phyloP scores from a whole-genome alignment of 2,113 vertebrate species.

The Bathybates hornii region DNA sequence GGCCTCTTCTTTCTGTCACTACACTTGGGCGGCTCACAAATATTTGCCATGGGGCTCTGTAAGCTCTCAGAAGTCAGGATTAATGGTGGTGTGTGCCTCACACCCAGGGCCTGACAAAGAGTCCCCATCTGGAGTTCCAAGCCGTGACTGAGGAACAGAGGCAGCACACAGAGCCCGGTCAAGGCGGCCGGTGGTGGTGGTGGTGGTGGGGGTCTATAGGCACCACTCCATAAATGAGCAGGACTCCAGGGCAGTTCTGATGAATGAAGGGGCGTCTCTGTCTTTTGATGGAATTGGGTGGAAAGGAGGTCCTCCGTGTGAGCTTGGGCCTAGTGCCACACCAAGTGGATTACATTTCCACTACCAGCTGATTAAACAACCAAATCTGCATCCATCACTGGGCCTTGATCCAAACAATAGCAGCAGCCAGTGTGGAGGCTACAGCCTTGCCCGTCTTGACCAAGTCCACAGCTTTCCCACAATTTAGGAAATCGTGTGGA shows the following conservation, averaged over 20 bases:
- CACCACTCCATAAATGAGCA: constrained; percentile 50
- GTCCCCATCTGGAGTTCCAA: constrained; percentile 63
- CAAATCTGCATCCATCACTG: constrained; percentile 50
- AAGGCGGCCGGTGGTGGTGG: neutral
- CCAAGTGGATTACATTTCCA: constrained; percentile 53
- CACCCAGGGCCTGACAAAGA: constrained; percentile 51
- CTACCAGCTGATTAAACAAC: constrained; percentile 66
- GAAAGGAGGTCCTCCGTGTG: constrained; percentile 18
- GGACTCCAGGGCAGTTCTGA: constrained; percentile 20
- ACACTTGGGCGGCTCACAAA: constrained; percentile 54
- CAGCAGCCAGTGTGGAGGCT: neutral
- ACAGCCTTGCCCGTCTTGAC: neutral
- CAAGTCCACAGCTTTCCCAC: neutral
- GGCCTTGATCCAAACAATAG: constrained; percentile 31
- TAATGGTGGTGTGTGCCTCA: constrained; percentile 54
- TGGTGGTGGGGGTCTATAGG: constrained; percentile 22
- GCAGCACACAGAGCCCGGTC: constrained; percentile 48
- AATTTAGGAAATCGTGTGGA: neutral
- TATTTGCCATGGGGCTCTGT: constrained; percentile 58
- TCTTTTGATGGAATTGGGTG: constrained; percentile 47
- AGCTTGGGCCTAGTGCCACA: constrained; percentile 17
- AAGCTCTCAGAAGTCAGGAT: constrained; percentile 50
- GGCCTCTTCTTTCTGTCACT: constrained; percentile 41
- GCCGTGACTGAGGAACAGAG: constrained; percentile 56
- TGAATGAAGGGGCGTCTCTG: constrained; percentile 45